Conservation (phyloP, 1,140 invertebrate genomes). For the Aphis craccivora region DNA sequence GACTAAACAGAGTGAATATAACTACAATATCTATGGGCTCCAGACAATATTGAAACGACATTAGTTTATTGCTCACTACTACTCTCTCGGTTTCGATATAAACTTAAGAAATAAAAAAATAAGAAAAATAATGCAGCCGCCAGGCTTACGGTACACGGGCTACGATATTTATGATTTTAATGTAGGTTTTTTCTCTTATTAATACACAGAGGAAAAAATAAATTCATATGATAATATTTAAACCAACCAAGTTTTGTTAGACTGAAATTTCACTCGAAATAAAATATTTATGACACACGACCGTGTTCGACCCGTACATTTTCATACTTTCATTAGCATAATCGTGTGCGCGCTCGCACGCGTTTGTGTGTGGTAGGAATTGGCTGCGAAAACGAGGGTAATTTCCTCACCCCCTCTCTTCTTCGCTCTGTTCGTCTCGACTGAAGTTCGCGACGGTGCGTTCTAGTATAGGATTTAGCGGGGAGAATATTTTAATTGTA, state of each 20-base stretch:
- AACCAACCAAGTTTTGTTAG: conserved; percentile 19
- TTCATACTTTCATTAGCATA: conserved; percentile 49
- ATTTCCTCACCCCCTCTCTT: background rate
- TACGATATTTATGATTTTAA: conserved; percentile 38
- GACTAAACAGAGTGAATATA: background rate
- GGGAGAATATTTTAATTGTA: conserved; percentile 52
- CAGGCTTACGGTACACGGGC: background rate
- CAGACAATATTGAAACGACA: conserved; percentile 14
- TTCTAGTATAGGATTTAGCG: background rate
- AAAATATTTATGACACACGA: conserved; percentile 55
- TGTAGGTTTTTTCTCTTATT: background rate
- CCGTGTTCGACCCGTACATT: conserved; percentile 12
- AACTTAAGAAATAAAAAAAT: conserved; percentile 32
- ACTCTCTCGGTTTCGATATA: background rate
- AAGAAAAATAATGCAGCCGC: conserved; percentile 19
- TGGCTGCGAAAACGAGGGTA: conserved; percentile 46
- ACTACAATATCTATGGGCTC: background rate
- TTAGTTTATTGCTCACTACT: conserved; percentile 24
- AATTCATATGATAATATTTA: conserved; percentile 19
- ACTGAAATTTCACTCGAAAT: conserved; percentile 41
- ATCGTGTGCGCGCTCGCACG: conserved; percentile 12
- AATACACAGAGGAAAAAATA: conserved; percentile 25
- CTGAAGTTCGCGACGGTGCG: background rate
- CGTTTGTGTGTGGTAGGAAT: background rate
- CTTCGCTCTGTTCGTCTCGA: background rate